Base-by-base conservation (phyloP, 2,888 invertebrate genomes). In the Camptogramma bilineatum region DNA sequence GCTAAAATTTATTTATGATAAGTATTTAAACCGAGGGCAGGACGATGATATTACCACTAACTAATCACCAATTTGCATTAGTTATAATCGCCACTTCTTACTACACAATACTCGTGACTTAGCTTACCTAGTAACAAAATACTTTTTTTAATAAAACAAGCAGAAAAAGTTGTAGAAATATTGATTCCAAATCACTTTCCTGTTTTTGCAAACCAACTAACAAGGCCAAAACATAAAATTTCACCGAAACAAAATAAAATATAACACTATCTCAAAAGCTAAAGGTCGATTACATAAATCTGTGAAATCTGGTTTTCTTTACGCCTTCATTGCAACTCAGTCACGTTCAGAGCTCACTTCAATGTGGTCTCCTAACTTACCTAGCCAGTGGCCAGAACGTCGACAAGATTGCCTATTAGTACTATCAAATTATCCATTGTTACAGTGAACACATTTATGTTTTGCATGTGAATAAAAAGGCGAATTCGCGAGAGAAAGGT, bases 301-400 rank as follows among this genome's bases (percentile, higher is more conserved):
- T n/a, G 58, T 13, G 54, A 58, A 55, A 64, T 47, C 51, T 52
- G 51, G 31, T 55, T 51, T 59, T 39, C 34, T 10, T 52, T 17
- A 54, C 9, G 53, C 34, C 48, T 57, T 34, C 9, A 17, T 31
- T 59, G 42, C 42, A 24, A 44, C 52, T 60, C 64, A 64, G 64
- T 64, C 55, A 42, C 47, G 48, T 17, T 42, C 31, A 17, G 24
- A 52, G 9, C 48, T 52, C 55, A 52, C 59, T 52, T 64, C 52
- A 31, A 52, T 52, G 42, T 46, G 60, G 64, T 60, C 18, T 55
- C 52, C 19, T 44, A n/a, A 39, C 17, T 17, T 39, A 28, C 28
- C 28, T 28, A 7, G 28, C 5, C 7, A n/a, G 24, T 13, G n/a
- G 18, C 19, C 13, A 28, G n/a, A 28, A 44, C 39, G 34, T 19